phyloP scores from a whole-genome alignment of 2,888 invertebrate genomes.

The Andrena hattorfiana region DNA sequence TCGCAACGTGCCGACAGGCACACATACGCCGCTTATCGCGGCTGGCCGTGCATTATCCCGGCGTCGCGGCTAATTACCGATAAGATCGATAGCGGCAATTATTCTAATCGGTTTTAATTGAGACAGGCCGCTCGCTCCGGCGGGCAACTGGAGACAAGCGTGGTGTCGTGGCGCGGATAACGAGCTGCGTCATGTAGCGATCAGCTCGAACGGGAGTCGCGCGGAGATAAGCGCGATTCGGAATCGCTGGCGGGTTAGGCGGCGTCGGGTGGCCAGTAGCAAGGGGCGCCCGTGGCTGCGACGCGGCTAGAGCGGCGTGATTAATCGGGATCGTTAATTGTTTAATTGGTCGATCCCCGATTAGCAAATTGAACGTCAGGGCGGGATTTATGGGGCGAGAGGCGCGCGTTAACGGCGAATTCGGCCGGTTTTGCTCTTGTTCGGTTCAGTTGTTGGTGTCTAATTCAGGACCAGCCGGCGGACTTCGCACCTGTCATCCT shows the following conservation, averaged over 20 bases:
- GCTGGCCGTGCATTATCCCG: slow-evolving; percentile 2
- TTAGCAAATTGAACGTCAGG: slow-evolving; percentile 26
- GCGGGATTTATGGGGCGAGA: slow-evolving; percentile 35
- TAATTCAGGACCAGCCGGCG: slow-evolving; percentile 62
- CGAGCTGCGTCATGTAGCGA: slow-evolving; percentile 9
- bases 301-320: background rate
- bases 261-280: background rate
- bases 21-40: slow-evolving; percentile 13
- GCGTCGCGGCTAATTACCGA: slow-evolving; percentile 47
- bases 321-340: slow-evolving; percentile 40
- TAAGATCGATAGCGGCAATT: slow-evolving; percentile 45
- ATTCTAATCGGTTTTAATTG: slow-evolving; percentile 36
- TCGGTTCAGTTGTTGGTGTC: slow-evolving; percentile 42
- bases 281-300: too few species aligned
- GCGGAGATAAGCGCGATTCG: slow-evolving; percentile 23
- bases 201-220: background rate
- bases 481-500: slow-evolving; percentile 66
- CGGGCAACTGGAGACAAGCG: slow-evolving; percentile 12
- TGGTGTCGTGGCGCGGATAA: slow-evolving; percentile 18
- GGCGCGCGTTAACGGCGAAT: slow-evolving; percentile 15
- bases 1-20: slow-evolving; percentile 10
- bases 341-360: slow-evolving; percentile 33
- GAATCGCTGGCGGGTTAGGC: background rate
- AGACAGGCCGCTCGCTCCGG: background rate
- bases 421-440: slow-evolving; percentile 31